These are phyloP conservation scores for Rhombomys opimus DNA, from an alignment of 2,113 vertebrate genomes.

Conservation along the genomic window DNA sequence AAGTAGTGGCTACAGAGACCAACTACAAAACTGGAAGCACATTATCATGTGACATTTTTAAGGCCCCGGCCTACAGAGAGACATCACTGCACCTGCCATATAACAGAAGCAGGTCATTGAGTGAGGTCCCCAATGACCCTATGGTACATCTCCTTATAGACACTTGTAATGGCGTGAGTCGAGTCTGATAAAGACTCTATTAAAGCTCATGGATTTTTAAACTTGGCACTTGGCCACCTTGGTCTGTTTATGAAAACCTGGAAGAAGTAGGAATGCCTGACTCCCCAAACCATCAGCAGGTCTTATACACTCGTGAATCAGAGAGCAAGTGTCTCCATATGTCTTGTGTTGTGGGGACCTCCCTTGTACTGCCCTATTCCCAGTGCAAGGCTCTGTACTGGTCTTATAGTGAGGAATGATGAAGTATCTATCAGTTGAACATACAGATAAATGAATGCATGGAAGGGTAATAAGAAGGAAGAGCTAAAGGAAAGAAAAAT, in stretches of 20 bases:
- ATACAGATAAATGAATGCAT: too few species aligned
- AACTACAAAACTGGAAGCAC: background rate
- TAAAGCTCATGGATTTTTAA: background rate
- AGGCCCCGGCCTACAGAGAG: background rate
- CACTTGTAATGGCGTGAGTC: background rate
- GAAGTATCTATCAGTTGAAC: too few species aligned
- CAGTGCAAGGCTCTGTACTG: background rate
- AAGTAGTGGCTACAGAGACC: background rate
- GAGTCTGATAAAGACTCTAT: background rate
- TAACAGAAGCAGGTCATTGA: background rate
- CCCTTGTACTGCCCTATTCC: background rate
- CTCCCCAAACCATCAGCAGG: background rate
- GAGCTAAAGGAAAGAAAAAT: background rate
- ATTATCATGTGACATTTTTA: background rate
- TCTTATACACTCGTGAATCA: background rate
- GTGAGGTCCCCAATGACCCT: background rate
- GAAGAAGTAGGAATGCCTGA: background rate
- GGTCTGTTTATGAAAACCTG: background rate
- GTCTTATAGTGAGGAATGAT: background rate
- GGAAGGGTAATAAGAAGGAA: background rate
- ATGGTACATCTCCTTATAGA: background rate
- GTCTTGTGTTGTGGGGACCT: background rate
- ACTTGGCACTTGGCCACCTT: too few species aligned
- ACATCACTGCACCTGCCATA: background rate
- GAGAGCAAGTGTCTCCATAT: too few species aligned